Evolutionary conservation across 2,888 invertebrate species (phyloP).

Genomic region (Apodemia mormo): DNA sequence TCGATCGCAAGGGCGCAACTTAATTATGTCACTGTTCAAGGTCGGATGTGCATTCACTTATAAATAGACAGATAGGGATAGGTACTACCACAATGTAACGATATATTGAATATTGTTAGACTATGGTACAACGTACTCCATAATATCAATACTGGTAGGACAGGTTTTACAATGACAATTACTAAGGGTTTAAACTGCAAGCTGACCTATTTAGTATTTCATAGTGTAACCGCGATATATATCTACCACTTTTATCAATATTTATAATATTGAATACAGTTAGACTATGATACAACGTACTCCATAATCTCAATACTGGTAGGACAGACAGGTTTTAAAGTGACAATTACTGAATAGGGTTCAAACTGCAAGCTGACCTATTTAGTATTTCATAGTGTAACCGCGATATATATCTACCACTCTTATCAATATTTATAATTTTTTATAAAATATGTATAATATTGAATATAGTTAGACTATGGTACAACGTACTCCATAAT

Average conservation of each 20-base stretch:
- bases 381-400: not conserved
- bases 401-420: not conserved
- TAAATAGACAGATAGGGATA: constrained; percentile 9
- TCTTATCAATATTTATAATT: too few species aligned
- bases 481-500: not conserved
- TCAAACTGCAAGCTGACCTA: not conserved
- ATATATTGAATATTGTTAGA: not conserved
- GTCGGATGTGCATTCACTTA: constrained; percentile 48
- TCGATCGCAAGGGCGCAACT: constrained; percentile 64
- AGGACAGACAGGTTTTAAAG: constrained; percentile 2
- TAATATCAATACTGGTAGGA: not conserved
- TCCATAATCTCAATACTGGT: constrained; percentile 3
- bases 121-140: not conserved
- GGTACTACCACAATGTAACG: not conserved
- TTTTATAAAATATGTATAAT: too few species aligned
- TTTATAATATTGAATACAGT: not conserved
- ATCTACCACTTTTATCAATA: too few species aligned
- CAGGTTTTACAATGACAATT: constrained; percentile 3
- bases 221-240: not conserved
- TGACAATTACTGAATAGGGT: not conserved
- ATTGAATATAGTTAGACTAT: constrained; percentile 2
- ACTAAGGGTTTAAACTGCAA: not conserved
- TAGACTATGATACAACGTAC: not conserved
- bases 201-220: not conserved
- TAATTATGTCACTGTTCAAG: constrained; percentile 73